phyloP scores from a whole-genome alignment of 1,140 invertebrate species.

The Armadillidium nasatum region DNA sequence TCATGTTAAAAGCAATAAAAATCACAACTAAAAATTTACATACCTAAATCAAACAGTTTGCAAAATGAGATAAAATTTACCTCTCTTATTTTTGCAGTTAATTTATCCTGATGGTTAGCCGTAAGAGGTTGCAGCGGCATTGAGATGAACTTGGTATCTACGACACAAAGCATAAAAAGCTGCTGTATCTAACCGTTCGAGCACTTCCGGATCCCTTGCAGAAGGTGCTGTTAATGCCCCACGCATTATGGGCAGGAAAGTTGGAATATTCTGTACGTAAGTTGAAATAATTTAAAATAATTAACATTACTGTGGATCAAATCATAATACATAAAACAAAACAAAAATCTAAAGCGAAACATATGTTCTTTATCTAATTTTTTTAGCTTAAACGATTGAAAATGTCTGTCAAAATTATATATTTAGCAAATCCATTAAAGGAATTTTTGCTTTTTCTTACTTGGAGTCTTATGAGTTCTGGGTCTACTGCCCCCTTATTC shows the following conservation, averaged over 20 bases:
- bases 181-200: conserved; percentile 70
- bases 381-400: no score
- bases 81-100: conserved; percentile 68
- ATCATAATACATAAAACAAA: no score
- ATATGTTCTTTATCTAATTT: no score
- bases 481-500: conserved; percentile 64
- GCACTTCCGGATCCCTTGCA: conserved; percentile 76
- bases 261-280: conserved; percentile 60
- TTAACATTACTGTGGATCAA: no score
- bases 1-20: no score
- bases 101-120: conserved; percentile 64
- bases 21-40: no score
- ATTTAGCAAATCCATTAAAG: no score
- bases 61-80: no score
- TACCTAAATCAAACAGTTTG: no score
- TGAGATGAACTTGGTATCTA: conserved; percentile 70
- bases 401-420: no score
- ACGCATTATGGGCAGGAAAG: conserved; percentile 87
- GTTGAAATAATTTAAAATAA: no score
- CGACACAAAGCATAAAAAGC: conserved; percentile 60
- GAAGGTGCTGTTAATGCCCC: conserved; percentile 80
- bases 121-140: conserved; percentile 65
- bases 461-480: conserved; percentile 70
- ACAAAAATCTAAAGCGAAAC: no score
- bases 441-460: conserved; percentile 53